Conservation (phyloP, 2,113 vertebrate species). For the Onychostruthus taczanowskii region DNA sequence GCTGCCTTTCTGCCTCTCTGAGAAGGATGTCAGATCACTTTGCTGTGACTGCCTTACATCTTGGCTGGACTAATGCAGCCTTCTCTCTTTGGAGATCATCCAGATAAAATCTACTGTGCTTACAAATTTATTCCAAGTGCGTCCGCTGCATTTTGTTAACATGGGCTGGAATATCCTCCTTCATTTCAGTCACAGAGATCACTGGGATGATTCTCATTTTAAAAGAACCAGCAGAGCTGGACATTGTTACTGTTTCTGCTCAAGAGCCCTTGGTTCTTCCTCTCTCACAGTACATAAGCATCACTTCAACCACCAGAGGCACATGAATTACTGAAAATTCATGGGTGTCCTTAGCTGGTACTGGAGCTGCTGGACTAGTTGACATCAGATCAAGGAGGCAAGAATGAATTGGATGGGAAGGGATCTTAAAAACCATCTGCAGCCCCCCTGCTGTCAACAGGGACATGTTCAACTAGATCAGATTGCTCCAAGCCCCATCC, state of each 20-base stretch:
- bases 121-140: constrained; percentile 8
- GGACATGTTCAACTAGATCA: rapidly evolving
- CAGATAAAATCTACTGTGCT: neutral
- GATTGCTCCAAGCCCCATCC: rapidly evolving
- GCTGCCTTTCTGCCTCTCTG: neutral
- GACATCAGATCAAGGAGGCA: neutral
- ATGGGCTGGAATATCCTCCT: neutral
- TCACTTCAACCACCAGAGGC: neutral
- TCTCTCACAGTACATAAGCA: rapidly evolving
- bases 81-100: constrained; percentile 26
- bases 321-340: neutral
- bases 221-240: neutral
- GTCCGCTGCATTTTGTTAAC: neutral
- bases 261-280: neutral
- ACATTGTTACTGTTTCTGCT: neutral
- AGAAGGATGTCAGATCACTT: neutral
- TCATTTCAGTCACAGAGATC: neutral
- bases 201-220: neutral
- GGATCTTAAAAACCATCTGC: neutral
- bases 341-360: neutral
- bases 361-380: neutral
- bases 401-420: neutral
- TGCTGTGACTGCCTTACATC: neutral
- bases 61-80: neutral
- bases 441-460: rapidly evolving